Evolutionary conservation across 2,888 invertebrate genomes (phyloP).

Genomic region (Polyommatus iphigenia): DNA sequence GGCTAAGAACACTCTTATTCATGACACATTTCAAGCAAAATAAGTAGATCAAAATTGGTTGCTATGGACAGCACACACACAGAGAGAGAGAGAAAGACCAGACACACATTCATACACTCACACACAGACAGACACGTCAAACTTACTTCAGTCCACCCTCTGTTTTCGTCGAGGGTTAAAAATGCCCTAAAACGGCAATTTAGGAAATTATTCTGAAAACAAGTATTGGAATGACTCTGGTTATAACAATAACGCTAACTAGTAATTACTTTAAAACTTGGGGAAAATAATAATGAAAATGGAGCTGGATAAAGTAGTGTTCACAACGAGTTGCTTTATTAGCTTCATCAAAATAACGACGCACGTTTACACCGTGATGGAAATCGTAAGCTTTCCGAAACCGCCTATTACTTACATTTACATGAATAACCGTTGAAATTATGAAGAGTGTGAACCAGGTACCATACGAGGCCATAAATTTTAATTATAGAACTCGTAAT

Average conservation of each 20-base stretch:
- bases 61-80: no score
- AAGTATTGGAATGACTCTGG: background rate
- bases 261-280: background rate
- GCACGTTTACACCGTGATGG: conserved; percentile 2
- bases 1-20: no score
- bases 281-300: background rate
- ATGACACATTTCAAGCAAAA: no score
- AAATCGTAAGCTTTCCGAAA: background rate
- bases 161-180: background rate
- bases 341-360: conserved; percentile 10
- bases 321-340: conserved; percentile 2
- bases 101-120: no score
- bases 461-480: conserved; percentile 62
- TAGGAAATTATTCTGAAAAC: background rate
- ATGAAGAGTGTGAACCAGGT: conserved; percentile 41
- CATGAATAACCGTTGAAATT: conserved; percentile 32
- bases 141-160: background rate
- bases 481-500: conserved; percentile 78
- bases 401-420: background rate
- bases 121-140: background rate
- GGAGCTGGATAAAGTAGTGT: background rate
- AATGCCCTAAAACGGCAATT: background rate
- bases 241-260: background rate
- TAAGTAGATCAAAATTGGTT: no score
- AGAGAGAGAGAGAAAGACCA: no score